Conservation (phyloP, 37 sponge, comb jelly and placozoan species). For the Oscarella lobularis region DNA sequence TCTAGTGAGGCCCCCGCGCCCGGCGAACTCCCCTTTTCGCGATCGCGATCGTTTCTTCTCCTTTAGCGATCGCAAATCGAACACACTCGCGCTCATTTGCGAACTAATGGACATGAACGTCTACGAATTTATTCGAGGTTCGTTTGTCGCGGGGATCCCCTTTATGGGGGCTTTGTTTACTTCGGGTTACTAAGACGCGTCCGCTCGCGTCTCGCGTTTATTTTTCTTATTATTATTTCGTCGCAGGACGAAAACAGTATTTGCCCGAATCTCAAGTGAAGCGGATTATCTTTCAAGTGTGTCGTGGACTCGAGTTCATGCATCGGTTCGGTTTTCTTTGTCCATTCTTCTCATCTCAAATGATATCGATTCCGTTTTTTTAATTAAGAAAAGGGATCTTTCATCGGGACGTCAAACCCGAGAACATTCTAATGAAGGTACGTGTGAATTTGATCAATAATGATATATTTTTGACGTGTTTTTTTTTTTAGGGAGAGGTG, state of each 20-base stretch:
- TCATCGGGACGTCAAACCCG: conserved; percentile 98
- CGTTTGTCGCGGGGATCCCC: too few species aligned
- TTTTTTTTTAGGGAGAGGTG: conserved; percentile 13
- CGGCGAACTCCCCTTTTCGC: background rate
- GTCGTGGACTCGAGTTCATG: conserved; percentile 87
- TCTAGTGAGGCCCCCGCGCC: conserved; percentile 62
- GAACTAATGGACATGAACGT: conserved; percentile 96
- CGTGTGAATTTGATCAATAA: background rate
- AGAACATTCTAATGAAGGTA: conserved; percentile 87
- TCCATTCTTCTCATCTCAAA: background rate
- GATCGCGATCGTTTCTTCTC: background rate
- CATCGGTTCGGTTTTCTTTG: too few species aligned
- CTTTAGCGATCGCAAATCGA: conserved; percentile 64
- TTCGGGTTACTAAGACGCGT: too few species aligned
- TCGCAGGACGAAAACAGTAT: conserved; percentile 57
- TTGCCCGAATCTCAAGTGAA: conserved; percentile 75
- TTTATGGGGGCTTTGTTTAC: too few species aligned
- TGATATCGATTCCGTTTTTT: too few species aligned
- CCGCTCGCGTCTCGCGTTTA: too few species aligned
- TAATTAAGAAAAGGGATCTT: conserved; percentile 88
- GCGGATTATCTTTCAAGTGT: conserved; percentile 87
- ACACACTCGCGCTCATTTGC: conserved; percentile 72
- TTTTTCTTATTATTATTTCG: too few species aligned
- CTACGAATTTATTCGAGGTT: conserved; percentile 95
- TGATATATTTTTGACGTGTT: background rate